Evolutionary conservation across 2,113 vertebrate species (phyloP).

Genomic region (Cryptotis parvus): DNA sequence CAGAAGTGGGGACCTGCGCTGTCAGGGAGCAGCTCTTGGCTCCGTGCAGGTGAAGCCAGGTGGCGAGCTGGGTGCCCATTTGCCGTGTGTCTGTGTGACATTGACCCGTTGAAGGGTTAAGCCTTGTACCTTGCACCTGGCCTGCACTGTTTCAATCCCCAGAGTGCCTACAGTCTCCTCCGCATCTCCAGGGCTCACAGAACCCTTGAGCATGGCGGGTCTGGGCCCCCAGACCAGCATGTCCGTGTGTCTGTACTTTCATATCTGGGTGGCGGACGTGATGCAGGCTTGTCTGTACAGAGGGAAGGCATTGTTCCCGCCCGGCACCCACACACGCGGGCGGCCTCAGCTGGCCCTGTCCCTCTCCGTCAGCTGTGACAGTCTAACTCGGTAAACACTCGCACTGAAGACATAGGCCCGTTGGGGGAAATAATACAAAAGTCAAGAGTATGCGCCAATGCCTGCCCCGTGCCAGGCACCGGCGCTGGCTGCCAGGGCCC

Average conservation of each 20-base stretch:
- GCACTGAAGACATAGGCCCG: slow-evolving; percentile 57
- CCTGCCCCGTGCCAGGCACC: slow-evolving; percentile 62
- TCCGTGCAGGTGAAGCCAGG: rapidly evolving
- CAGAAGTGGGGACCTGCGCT: rapidly evolving
- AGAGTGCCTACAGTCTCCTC: no score
- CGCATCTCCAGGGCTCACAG: no score
- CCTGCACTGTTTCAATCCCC: no score
- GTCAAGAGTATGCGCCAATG: slow-evolving; percentile 54
- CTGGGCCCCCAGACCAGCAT: no score
- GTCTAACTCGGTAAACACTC: slow-evolving; percentile 47
- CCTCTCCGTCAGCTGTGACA: slow-evolving; percentile 67
- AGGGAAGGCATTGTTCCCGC: slow-evolving; percentile 51
- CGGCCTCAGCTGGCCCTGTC: slow-evolving; percentile 65
- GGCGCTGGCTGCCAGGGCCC: slow-evolving; percentile 62
- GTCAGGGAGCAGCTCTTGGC: not conserved
- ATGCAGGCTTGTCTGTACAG: not conserved
- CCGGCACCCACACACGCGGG: slow-evolving; percentile 36
- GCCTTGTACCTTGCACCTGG: no score
- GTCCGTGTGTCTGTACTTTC: not conserved
- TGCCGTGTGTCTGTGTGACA: not conserved
- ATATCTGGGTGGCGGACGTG: not conserved
- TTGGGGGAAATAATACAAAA: slow-evolving; percentile 69
- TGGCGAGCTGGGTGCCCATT: not conserved
- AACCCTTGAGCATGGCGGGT: no score
- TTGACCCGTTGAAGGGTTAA: no score